Evolutionary conservation across 2,113 vertebrate genomes (phyloP), one percentile per base, ranked within the genome.

Genomic region (Nannobrachium achirus): DNA sequence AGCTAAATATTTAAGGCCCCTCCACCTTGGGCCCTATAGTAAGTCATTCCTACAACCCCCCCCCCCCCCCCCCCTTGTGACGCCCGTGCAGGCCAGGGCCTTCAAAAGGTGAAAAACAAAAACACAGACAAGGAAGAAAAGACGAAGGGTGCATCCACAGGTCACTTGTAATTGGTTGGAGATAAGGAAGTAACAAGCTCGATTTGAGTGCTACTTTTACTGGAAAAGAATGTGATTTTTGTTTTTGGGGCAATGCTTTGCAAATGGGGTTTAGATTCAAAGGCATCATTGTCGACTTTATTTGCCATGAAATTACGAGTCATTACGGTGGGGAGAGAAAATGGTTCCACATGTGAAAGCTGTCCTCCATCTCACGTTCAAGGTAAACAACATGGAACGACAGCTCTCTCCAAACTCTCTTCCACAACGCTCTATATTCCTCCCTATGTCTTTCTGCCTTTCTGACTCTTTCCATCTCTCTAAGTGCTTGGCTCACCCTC

Each of bases 301-400:
- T 86, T 82, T 84, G 69, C 83, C 81, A 19, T 89, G 83, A 87
- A 86, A 89, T 87, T 84, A 82, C 68, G 50, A n/a, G 79, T 76
- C 69, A 75, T 88, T 87, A 85, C 44, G 48, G 25, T 33, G 25
- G 66, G 63, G 0, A 2, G 25, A 16, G 18, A 62, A 82, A 89
- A 78, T 41, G 53, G 63, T 89, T 77, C 80, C 86, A 89, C 71
- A 71, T 86, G 88, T 0, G 14, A 56, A 74, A 62, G 59, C 51
- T 53, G 62, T 79, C 69, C 45, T 56, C 64, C 44, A 63, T 73
- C 63, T 71, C 65, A 51, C 59, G 4, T 67, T 83, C 69, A 69
- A 81, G 71, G 76, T 82, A 55, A 56, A 62, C 68, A 71, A 77
- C 56, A 79, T 39, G 60, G 67, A 64, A 45, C 57, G 62, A 41